Conservation (phyloP, 2,113 vertebrate species). For the Apodemus speciosus region DNA sequence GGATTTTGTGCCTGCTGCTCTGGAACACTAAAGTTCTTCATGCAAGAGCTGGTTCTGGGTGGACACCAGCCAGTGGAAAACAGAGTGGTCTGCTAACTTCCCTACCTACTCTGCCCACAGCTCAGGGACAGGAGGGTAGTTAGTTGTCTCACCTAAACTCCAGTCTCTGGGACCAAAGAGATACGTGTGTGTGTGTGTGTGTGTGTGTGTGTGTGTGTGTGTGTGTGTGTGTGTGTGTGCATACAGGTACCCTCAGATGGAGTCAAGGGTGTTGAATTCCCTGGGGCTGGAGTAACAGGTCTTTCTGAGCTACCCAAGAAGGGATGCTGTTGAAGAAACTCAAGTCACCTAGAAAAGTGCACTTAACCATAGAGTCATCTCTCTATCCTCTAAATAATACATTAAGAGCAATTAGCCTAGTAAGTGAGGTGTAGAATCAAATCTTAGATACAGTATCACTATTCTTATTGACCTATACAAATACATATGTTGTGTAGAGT, state of each 20-base stretch:
- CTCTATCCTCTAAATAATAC: neutral
- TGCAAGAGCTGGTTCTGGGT: neutral
- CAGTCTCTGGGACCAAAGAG: neutral
- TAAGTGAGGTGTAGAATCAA: neutral
- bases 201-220: neutral
- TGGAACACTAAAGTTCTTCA: neutral
- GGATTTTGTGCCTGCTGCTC: neutral
- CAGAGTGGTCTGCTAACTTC: neutral
- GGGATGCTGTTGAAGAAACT: neutral
- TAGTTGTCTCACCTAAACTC: slow-evolving; percentile 6
- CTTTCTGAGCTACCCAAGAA: neutral
- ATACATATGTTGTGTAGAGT: neutral
- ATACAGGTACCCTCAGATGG: neutral
- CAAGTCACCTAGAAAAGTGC: neutral
- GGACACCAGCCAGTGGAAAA: neutral
- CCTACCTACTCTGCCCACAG: neutral
- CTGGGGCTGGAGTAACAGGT: neutral
- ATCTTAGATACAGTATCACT: neutral
- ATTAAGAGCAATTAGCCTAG: neutral
- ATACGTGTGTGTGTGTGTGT: neutral
- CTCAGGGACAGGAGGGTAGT: neutral
- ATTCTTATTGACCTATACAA: neutral
- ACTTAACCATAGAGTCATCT: neutral
- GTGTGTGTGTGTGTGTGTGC: neutral
- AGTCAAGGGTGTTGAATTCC: neutral